Conservation (phyloP, 2,797 vertebrate species). For the Manis crassicaudata region DNA sequence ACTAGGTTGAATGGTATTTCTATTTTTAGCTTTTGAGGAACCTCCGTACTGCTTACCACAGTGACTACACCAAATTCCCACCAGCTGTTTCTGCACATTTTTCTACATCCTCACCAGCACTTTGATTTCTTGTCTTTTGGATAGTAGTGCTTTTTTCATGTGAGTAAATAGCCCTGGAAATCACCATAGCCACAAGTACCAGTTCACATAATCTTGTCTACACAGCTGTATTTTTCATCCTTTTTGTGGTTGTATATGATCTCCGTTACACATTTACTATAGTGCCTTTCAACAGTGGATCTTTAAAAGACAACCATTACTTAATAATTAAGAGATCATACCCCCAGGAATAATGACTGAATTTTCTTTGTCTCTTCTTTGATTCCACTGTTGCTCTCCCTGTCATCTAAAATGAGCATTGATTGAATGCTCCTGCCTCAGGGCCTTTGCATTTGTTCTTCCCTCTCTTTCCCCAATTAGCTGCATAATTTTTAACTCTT, state of each 20-base stretch:
- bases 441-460: neutral
- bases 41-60: no score
- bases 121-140: no score
- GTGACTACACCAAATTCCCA: no score
- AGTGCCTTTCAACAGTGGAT: slow-evolving; percentile 18
- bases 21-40: no score
- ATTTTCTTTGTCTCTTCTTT: slow-evolving; percentile 11
- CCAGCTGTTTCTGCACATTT: no score
- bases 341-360: neutral
- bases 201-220: neutral
- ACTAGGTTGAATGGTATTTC: no score
- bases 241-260: neutral
- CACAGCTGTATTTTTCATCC: neutral
- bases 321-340: neutral
- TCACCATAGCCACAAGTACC: neutral
- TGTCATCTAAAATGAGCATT: neutral
- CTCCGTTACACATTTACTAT: neutral
- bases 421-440: neutral
- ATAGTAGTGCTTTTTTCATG: neutral
- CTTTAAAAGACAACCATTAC: slow-evolving; percentile 1
- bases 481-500: neutral
- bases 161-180: slow-evolving; percentile 4
- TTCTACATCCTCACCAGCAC: no score
- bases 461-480: neutral
- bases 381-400: neutral